Base-by-base conservation (phyloP, 2,113 vertebrate genomes). In the Eurystomus gularis region DNA sequence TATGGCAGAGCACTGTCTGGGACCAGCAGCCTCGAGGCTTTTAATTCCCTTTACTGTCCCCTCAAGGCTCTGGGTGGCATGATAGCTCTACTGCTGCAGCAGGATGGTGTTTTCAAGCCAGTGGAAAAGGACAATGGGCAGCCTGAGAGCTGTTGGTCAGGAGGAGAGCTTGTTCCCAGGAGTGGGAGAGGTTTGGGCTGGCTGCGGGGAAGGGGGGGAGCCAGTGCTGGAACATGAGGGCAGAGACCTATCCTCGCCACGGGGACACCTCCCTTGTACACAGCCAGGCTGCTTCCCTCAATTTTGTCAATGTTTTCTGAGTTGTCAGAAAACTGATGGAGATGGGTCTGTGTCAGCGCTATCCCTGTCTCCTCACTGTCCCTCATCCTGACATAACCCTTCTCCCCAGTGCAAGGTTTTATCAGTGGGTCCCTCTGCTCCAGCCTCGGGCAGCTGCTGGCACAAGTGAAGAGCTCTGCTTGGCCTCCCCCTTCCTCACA, bases 151-250 rank as follows among this genome's bases (percentile, higher is more conserved):
- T 58, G 4, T 21, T 88, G 66, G 9, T 48, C 9, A 57, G 9
- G n/a, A 31, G 24, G 4, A 71, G 39, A 37, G 35, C 18, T 88
- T 77, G n/a, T 44, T 88, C 28, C 7, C 0, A n/a, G 0, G 4
- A 10, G 2, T 26, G 20, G 37, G 23, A 73, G 55, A 58, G 6
- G 9, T 51, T 71, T 60, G 18, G 31, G 20, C 31, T 80, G 61
- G 54, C 68, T 77, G 33, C 3, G 5, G 21, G 46, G 28, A 46
- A 29, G 4, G 2, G 70, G 46, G 6, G 11, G 21, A 83, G 54
- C 37, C 5, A 0, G 0, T 1, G 2, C 52, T 65, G 60, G 39
- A 86, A 55, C 1, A 1, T 7, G 13, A 48, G 44, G 26, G 44
- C 78, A 92, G 44, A 82, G 52, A 60, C 52, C 16, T 10, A 4